Percentiles rank a stretch among this genome's conserved stretches.
These are phyloP conservation scores for Philotrypesis tridentata DNA, from an alignment of 1,140 invertebrate genomes.

Conservation along the genomic window DNA sequence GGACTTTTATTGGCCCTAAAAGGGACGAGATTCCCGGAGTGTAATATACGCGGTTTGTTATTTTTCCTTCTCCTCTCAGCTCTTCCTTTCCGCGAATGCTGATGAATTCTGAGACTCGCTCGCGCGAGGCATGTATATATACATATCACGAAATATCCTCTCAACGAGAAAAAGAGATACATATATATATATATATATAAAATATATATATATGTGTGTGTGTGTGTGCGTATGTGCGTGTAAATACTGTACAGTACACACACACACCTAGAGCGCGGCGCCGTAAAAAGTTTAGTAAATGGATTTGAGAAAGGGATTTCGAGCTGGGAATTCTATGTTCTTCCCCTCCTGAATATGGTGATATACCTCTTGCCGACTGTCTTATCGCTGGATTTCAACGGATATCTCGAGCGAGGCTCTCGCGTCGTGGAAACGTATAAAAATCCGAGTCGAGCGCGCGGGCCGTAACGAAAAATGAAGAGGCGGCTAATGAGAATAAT, in stretches of 20 bases:
- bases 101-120: conserved; percentile 36
- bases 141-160: not conserved
- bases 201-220: too few species aligned
- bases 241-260: too few species aligned
- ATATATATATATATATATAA: conserved; percentile 18
- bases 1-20: conserved; percentile 19
- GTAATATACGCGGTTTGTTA: not conserved
- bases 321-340: not conserved
- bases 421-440: not conserved
- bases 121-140: not conserved
- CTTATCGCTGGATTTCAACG: not conserved
- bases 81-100: conserved; percentile 27
- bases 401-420: not conserved
- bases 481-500: not conserved
- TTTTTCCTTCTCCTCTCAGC: not conserved
- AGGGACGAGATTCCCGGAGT: not conserved
- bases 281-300: conserved; percentile 39
- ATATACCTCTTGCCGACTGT: not conserved
- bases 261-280: too few species aligned
- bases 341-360: not conserved
- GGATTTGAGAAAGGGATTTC: conserved; percentile 12
- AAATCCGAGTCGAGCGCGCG: not conserved
- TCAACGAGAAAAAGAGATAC: not conserved
- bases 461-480: not conserved
- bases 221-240: too few species aligned